Conservation (phyloP, 1,140 invertebrate genomes). For the Neocloeon triangulifer region DNA sequence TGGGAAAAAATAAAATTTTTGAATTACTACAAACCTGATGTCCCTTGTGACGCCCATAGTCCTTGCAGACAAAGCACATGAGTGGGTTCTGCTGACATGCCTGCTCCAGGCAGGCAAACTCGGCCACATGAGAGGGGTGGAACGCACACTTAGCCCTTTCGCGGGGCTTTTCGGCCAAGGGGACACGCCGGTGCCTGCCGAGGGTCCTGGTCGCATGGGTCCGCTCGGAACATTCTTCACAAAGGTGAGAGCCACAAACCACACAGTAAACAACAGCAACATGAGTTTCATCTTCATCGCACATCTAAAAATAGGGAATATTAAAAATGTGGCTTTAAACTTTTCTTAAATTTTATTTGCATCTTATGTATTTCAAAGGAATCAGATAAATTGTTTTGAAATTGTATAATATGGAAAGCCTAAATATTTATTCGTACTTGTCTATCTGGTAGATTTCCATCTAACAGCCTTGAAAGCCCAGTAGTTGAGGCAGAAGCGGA, state of each 20-base stretch:
- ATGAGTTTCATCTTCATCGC: slow-evolving; percentile 34
- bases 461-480: not conserved
- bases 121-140: slow-evolving; percentile 30
- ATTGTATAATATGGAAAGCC: too few species aligned
- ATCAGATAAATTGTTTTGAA: too few species aligned
- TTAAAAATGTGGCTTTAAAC: not conserved
- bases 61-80: slow-evolving; percentile 38
- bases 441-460: too few species aligned
- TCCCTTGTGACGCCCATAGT: slow-evolving; percentile 29
- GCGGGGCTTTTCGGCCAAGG: slow-evolving; percentile 31
- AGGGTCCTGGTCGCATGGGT: slow-evolving; percentile 32
- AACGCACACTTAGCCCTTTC: slow-evolving; percentile 32
- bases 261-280: slow-evolving; percentile 33
- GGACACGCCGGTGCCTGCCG: slow-evolving; percentile 29
- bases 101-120: slow-evolving; percentile 34
- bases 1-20: not conserved
- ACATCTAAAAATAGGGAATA: slow-evolving; percentile 18
- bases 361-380: too few species aligned
- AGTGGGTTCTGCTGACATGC: slow-evolving; percentile 22
- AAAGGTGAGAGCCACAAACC: slow-evolving; percentile 30
- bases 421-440: not conserved
- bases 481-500: not conserved
- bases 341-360: not conserved
- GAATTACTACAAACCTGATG: slow-evolving; percentile 21
- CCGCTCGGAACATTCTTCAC: slow-evolving; percentile 27